A percentile compares a stretch with the other conserved stretches of the same genome.
Conservation (phyloP, 2,888 invertebrate species). For the Thyatira batis region DNA sequence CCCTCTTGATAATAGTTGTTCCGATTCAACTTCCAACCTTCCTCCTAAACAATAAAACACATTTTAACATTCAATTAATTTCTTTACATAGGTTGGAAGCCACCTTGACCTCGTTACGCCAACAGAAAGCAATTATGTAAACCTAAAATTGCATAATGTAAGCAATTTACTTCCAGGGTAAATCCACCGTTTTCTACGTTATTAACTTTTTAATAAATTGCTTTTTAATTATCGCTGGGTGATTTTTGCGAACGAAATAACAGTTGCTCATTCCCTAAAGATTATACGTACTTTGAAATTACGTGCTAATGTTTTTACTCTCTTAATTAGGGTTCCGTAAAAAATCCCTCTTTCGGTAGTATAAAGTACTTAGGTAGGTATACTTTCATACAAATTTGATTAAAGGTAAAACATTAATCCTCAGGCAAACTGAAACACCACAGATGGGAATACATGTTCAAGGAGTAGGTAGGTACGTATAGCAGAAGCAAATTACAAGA, state of each 20-base stretch:
- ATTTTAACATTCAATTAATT: conserved; percentile 9
- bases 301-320: not conserved
- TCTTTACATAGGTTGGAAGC: not conserved
- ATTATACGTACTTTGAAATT: not conserved
- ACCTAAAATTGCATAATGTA: conserved; percentile 1
- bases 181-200: not conserved
- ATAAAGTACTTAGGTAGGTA: no score
- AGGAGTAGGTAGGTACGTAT: no score
- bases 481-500: no score
- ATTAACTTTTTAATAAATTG: not conserved
- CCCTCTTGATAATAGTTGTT: conserved; percentile 98
- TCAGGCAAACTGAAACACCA: no score
- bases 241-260: not conserved
- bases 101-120: not conserved
- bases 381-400: no score
- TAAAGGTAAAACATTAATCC: no score
- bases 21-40: conserved; percentile 97
- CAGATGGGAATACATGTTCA: not conserved
- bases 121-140: not conserved
- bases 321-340: no score
- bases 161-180: not conserved
- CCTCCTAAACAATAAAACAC: conserved; percentile 84
- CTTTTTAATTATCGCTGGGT: not conserved
- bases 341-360: no score
- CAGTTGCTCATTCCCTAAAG: not conserved